phyloP scores from a whole-genome alignment of 2,113 vertebrate species.

The Neolamprologus sp. region DNA sequence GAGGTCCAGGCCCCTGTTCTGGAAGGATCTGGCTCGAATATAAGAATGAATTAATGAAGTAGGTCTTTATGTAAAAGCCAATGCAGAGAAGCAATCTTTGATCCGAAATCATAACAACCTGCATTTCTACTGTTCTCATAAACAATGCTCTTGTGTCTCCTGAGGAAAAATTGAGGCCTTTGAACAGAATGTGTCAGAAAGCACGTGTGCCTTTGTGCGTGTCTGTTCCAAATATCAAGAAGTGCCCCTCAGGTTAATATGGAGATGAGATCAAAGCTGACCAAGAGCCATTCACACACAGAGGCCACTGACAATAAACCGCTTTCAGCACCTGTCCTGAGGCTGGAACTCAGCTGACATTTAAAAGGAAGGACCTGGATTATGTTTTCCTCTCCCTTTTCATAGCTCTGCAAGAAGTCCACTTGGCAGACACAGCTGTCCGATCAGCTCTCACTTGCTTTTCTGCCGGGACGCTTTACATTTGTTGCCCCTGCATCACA shows the following conservation, averaged over 20 bases:
- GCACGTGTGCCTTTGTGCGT: neutral
- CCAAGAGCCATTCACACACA: constrained; percentile 17
- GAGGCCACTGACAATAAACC: neutral
- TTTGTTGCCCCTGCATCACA: neutral
- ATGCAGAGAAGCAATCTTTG: neutral
- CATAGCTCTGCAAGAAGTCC: neutral
- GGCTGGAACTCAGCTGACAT: constrained; percentile 44
- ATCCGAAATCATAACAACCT: neutral
- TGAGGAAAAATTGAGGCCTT: neutral
- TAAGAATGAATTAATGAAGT: neutral
- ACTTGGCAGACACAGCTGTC: constrained; percentile 21
- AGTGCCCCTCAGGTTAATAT: constrained; percentile 37
- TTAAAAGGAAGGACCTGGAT: constrained; percentile 17
- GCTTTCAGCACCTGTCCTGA: constrained; percentile 21
- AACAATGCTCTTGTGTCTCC: neutral
- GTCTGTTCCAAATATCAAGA: constrained; percentile 41
- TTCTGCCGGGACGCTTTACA: neutral
- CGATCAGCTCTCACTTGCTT: constrained; percentile 8
- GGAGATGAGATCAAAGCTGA: constrained; percentile 50
- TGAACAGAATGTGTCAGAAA: neutral
- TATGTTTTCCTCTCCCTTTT: neutral
- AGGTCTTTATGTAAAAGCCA: neutral
- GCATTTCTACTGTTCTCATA: neutral
- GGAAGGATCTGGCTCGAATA: neutral
- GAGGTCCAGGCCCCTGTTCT: neutral